Conservation (phyloP, 2,888 invertebrate genomes). For the Selenia dentaria region DNA sequence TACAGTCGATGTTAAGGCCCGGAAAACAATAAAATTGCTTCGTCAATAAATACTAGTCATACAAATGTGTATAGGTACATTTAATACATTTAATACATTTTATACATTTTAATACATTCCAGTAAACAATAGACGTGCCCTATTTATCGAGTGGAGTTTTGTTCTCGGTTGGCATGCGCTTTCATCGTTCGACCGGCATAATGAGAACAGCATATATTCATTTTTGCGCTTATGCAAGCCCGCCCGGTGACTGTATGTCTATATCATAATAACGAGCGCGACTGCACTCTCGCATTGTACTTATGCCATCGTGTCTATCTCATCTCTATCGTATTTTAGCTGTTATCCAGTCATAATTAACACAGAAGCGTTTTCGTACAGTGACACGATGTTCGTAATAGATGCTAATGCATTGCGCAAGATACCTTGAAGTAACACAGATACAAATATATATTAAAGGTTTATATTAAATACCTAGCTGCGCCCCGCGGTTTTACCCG, state of each 20-base stretch:
- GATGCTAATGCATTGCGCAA: background rate
- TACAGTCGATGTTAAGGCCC: too few relatives aligned
- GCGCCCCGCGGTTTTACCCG: too few relatives aligned
- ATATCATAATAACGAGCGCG: slow-evolving; percentile 47
- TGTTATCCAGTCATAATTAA: slow-evolving; percentile 3
- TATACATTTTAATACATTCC: too few relatives aligned
- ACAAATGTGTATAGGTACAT: too few relatives aligned
- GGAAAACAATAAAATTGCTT: too few relatives aligned
- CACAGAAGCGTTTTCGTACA: background rate
- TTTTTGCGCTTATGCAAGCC: slow-evolving; percentile 47
- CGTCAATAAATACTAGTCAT: too few relatives aligned
- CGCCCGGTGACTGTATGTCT: slow-evolving; percentile 37
- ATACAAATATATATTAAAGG: too few relatives aligned
- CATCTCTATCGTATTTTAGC: slow-evolving; percentile 4
- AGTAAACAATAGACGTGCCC: slow-evolving; percentile 59
- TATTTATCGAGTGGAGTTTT: slow-evolving; percentile 56
- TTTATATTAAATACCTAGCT: too few relatives aligned
- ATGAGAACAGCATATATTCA: slow-evolving; percentile 59
- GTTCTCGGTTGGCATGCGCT: slow-evolving; percentile 49
- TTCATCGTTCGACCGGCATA: slow-evolving; percentile 61
- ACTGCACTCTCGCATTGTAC: slow-evolving; percentile 21
- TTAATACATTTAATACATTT: too few relatives aligned
- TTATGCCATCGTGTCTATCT: slow-evolving; percentile 14
- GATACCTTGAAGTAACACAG: too few relatives aligned
- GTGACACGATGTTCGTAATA: background rate